Evolutionary conservation across 2,113 vertebrate species (phyloP).

Genomic region (Xyrauchen texanus): DNA sequence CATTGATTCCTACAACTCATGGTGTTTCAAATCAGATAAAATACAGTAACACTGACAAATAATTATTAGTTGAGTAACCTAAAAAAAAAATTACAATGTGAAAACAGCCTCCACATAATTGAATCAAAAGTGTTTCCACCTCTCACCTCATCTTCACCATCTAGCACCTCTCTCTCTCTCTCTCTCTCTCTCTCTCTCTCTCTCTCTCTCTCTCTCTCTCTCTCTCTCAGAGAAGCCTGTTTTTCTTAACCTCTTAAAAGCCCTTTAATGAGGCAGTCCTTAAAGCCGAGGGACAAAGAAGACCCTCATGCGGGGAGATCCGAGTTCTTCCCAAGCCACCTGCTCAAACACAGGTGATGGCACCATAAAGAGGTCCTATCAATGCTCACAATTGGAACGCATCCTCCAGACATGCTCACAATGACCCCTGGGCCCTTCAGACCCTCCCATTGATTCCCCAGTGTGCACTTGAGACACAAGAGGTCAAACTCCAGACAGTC

Average conservation of each 20-base stretch:
- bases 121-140: conserved; percentile 2
- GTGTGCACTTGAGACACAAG: conserved; percentile 63
- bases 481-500: conserved; percentile 55
- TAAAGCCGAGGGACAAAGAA: conserved; percentile 59
- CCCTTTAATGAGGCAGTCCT: conserved; percentile 48
- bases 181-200: no score
- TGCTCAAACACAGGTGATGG: conserved; percentile 67
- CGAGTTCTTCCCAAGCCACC: conserved; percentile 68
- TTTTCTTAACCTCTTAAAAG: conserved; percentile 16
- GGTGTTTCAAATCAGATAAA: neutral
- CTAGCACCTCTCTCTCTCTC: neutral
- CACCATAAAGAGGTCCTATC: conserved; percentile 55
- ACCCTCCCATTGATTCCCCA: conserved; percentile 54
- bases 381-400: conserved; percentile 49
- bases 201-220: no score
- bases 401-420: conserved; percentile 53
- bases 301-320: conserved; percentile 65
- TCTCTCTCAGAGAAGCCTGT: conserved; percentile 6
- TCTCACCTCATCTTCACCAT: neutral
- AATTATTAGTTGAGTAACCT: neutral
- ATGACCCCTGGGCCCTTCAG: conserved; percentile 63
- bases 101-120: neutral
- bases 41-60: neutral
- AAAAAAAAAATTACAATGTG: neutral
- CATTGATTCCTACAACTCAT: no score